Conservation (phyloP, 2,113 vertebrate species). For the Actenoides hombroni region DNA sequence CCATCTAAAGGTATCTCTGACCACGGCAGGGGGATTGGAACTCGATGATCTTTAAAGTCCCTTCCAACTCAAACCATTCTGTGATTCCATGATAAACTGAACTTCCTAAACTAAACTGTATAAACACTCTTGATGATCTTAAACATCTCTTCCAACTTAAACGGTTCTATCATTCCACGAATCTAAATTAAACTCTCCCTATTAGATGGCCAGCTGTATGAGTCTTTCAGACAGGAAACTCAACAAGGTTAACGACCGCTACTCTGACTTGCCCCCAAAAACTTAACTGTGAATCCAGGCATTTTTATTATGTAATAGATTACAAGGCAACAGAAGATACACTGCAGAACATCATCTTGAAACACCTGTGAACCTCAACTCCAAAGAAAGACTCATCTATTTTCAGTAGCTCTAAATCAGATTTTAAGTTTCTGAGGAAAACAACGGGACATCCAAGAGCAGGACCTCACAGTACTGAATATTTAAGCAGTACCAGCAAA, state of each 20-base stretch:
- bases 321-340: not conserved
- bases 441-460: not conserved
- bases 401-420: not conserved
- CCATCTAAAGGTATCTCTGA: not conserved
- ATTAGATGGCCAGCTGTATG: not conserved
- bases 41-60: not conserved
- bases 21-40: not conserved
- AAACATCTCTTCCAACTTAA: not conserved
- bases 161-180: not conserved
- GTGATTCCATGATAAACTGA: not conserved
- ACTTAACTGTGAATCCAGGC: not conserved
- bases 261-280: not conserved
- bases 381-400: not conserved
- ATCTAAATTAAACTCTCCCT: not conserved
- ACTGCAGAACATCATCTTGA: not conserved
- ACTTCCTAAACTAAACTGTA: not conserved
- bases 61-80: not conserved
- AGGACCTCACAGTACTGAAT: not conserved
- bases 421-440: not conserved
- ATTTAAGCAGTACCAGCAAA: not conserved
- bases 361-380: not conserved
- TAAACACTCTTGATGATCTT: not conserved
- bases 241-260: not conserved
- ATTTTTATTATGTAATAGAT: not conserved
- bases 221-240: not conserved